Evolutionary conservation across 1,140 invertebrate species (phyloP).

Genomic region (Diabrotica undecimpunctata): DNA sequence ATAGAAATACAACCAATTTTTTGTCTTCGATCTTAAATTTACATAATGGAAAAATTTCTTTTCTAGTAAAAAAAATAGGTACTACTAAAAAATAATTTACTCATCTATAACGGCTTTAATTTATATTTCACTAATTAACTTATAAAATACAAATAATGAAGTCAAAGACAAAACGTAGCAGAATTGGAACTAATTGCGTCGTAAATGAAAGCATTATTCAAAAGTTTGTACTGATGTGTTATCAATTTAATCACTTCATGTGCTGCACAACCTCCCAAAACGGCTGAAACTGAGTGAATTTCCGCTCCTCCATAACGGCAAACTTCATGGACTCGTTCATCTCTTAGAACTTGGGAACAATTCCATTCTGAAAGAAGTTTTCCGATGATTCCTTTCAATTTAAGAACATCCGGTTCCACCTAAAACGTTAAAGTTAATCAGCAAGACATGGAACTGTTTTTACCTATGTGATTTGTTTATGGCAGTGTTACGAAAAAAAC

Average conservation of each 20-base stretch:
- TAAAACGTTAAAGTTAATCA: constrained; percentile 51
- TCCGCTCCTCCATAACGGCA: constrained; percentile 91
- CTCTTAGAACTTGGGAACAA: constrained; percentile 68
- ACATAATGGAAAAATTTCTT: too few species aligned
- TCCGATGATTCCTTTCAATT: constrained; percentile 41
- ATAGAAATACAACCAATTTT: too few species aligned
- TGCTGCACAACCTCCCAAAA: constrained; percentile 86
- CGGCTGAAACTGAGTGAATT: constrained; percentile 92
- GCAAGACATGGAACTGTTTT: too few species aligned
- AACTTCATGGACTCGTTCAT: constrained; percentile 94
- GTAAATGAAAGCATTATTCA: constrained; percentile 95
- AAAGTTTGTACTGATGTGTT: constrained; percentile 92
- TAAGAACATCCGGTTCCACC: constrained; percentile 50
- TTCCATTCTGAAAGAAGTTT: constrained; percentile 84
- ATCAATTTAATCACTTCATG: constrained; percentile 98
- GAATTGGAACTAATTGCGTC: constrained; percentile 89
- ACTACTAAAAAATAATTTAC: too few species aligned
- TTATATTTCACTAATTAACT: background rate
- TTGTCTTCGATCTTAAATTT: too few species aligned
- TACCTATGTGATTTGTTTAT: too few species aligned
- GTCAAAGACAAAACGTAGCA: constrained; percentile 57
- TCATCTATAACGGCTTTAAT: background rate
- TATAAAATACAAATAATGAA: background rate
- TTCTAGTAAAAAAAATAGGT: too few species aligned
- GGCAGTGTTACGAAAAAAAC: too few species aligned